Percentiles rank a stretch among this genome's conserved stretches.
phyloP scores from a whole-genome alignment of 2,797 vertebrate genomes.

The Peromyscus attwateri region DNA sequence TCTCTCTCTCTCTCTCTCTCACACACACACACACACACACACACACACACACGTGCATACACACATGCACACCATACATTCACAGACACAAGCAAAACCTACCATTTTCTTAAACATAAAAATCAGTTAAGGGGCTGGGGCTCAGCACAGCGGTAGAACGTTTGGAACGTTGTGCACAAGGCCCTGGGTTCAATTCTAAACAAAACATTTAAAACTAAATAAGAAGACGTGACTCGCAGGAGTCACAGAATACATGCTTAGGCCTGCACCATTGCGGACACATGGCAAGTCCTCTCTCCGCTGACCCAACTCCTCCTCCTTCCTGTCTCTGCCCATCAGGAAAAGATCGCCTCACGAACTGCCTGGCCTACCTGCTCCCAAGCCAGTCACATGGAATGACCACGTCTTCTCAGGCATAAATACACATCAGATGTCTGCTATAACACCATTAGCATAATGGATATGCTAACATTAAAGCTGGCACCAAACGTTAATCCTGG shows the following conservation, averaged over 20 bases:
- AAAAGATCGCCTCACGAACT: not conserved
- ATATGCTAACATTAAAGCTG: conserved; percentile 70
- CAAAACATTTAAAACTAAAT: not conserved
- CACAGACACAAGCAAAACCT: not conserved
- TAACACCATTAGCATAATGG: conserved; percentile 58
- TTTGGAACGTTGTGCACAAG: not conserved
- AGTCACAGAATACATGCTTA: not conserved
- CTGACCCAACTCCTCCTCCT: not conserved
- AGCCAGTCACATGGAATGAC: not conserved
- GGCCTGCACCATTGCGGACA: not conserved
- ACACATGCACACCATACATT: not conserved
- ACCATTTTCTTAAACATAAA: not conserved
- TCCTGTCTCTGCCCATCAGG: not conserved
- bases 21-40: too few relatives aligned
- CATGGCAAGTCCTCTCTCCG: rapidly evolving
- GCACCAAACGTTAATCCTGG: conserved; percentile 59
- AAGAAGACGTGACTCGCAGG: not conserved
- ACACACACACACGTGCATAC: too few relatives aligned
- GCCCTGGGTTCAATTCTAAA: not conserved
- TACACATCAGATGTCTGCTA: not conserved
- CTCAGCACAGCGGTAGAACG: not conserved
- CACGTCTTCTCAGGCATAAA: conserved; percentile 42
- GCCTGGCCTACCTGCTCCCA: not conserved
- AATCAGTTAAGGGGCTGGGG: not conserved
- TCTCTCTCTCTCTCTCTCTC: too few relatives aligned